Evolutionary conservation across 2,113 vertebrate species (phyloP).

Genomic region (Caranx ignobilis): DNA sequence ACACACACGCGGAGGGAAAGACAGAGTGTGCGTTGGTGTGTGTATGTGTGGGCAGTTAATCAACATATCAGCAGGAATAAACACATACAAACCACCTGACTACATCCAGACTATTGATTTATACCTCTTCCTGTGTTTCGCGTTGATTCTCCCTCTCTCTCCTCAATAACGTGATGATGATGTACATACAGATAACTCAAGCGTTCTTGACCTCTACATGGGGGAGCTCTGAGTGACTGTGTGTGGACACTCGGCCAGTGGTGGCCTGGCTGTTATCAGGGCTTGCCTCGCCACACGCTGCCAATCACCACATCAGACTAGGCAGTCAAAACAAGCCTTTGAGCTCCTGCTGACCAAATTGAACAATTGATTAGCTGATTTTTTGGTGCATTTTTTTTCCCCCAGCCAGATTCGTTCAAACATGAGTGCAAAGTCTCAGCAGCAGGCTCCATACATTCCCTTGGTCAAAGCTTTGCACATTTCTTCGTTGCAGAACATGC

Average conservation of each 20-base stretch:
- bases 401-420: conserved; percentile 33
- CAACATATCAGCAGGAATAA: conserved; percentile 80
- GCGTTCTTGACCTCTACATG: conserved; percentile 66
- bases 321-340: conserved; percentile 47
- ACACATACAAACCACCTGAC: conserved; percentile 68
- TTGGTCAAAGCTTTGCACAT: conserved; percentile 8
- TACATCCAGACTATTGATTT: conserved; percentile 72
- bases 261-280: conserved; percentile 64
- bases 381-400: conserved; percentile 24
- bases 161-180: conserved; percentile 50
- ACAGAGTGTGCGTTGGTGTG: conserved; percentile 24
- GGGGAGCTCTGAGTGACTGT: conserved; percentile 40
- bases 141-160: conserved; percentile 10
- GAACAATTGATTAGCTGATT: conserved; percentile 64
- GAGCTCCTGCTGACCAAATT: conserved; percentile 53
- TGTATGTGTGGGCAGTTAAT: conserved; percentile 66
- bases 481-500: conserved; percentile 24
- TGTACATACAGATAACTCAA: conserved; percentile 45
- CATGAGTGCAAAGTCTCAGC: background rate
- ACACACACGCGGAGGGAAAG: conserved; percentile 40
- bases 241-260: conserved; percentile 46
- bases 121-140: conserved; percentile 48
- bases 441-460: conserved; percentile 29
- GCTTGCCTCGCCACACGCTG: conserved; percentile 60
- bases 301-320: conserved; percentile 68